phyloP scores from a whole-genome alignment of 2,888 invertebrate species.

The Vanessa cardui region DNA sequence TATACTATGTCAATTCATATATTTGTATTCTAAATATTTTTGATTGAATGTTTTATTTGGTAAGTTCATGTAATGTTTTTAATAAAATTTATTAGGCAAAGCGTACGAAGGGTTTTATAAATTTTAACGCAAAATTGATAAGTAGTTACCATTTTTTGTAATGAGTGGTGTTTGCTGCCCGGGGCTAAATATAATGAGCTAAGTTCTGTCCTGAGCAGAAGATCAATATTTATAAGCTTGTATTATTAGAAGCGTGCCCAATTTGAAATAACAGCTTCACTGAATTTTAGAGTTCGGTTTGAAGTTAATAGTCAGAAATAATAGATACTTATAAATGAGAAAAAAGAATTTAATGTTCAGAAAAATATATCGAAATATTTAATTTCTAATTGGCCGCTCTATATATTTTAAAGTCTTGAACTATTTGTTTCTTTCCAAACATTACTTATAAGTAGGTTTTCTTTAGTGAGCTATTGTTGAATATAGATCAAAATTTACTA shows the following conservation, averaged over 20 bases:
- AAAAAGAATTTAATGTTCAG: too few relatives aligned
- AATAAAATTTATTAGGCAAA: neutral
- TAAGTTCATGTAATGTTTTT: too few relatives aligned
- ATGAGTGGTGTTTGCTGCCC: constrained; percentile 27
- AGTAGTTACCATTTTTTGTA: constrained; percentile 22
- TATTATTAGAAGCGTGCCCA: constrained; percentile 36
- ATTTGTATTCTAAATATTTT: too few relatives aligned
- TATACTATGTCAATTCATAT: too few relatives aligned
- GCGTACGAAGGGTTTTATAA: neutral
- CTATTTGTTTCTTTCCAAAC: too few relatives aligned
- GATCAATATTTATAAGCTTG: constrained; percentile 35
- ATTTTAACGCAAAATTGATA: constrained; percentile 15
- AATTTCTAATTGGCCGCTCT: too few relatives aligned
- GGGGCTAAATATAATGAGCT: constrained; percentile 33
- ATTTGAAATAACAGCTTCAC: constrained; percentile 37
- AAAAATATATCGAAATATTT: too few relatives aligned
- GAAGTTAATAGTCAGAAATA: neutral
- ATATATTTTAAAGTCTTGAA: too few relatives aligned
- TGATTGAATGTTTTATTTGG: too few relatives aligned
- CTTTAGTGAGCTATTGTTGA: too few relatives aligned
- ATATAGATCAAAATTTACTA: too few relatives aligned
- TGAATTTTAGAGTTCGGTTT: constrained; percentile 31
- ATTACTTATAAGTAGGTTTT: too few relatives aligned
- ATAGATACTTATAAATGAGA: neutral
- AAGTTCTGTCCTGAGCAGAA: constrained; percentile 20